Percentiles rank a stretch among this genome's conserved stretches.
phyloP scores from a whole-genome alignment of 2,888 invertebrate genomes.

The Plebejus anna region DNA sequence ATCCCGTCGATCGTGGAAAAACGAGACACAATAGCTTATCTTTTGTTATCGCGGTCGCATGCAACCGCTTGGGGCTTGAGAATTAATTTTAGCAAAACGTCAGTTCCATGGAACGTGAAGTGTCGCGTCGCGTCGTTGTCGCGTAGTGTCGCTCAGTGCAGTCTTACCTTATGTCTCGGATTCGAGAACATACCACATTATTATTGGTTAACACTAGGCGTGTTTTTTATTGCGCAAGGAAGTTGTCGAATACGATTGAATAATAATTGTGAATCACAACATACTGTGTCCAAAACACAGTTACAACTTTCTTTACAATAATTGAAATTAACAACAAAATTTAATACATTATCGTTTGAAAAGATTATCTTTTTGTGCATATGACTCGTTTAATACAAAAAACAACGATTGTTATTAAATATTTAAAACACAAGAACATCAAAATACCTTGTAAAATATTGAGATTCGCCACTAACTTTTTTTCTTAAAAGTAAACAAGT shows the following conservation, averaged over 20 bases:
- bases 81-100: too few species aligned
- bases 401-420: not conserved
- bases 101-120: too few species aligned
- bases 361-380: not conserved
- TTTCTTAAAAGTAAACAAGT: not conserved
- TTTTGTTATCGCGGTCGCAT: too few species aligned
- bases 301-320: not conserved
- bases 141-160: too few species aligned
- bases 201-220: too few species aligned
- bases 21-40: too few species aligned
- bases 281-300: not conserved
- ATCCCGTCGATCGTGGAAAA: too few species aligned
- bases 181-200: too few species aligned
- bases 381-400: not conserved
- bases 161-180: too few species aligned
- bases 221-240: too few species aligned
- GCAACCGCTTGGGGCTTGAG: too few species aligned
- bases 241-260: not conserved
- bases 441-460: not conserved
- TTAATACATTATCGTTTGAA: not conserved
- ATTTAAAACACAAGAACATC: not conserved
- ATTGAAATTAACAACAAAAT: not conserved
- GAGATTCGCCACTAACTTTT: constrained; percentile 2
- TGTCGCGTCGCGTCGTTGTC: too few species aligned
- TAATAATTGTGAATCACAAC: not conserved